These are phyloP conservation scores for Copsychus sechellarum DNA, from an alignment of 2,113 vertebrate species.

Conservation along the genomic window DNA sequence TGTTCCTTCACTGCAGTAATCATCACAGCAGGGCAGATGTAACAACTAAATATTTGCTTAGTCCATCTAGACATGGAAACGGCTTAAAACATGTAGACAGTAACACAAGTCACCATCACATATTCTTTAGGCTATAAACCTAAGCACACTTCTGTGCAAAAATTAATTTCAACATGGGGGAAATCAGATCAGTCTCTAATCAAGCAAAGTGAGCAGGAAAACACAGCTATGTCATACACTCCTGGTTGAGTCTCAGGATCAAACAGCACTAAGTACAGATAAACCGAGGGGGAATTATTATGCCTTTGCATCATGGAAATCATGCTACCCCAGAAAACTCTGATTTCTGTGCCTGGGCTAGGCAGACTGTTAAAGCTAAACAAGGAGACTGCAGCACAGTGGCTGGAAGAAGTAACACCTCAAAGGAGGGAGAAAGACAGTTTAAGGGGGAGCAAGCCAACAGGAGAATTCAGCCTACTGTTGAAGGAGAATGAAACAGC, in stretches of 20 bases:
- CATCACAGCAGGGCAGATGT: background rate
- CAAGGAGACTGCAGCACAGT: background rate
- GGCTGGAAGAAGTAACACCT: background rate
- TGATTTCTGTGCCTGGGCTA: background rate
- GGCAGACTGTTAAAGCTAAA: background rate
- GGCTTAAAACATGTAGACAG: background rate
- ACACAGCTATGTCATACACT: background rate
- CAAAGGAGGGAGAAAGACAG: accelerated
- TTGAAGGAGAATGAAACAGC: background rate
- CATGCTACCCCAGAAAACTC: background rate
- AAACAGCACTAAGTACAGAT: background rate
- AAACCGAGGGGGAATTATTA: background rate
- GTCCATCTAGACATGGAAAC: background rate
- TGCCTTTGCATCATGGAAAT: background rate
- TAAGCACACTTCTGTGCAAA: background rate
- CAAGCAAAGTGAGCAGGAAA: background rate
- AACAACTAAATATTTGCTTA: background rate
- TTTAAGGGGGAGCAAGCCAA: background rate
- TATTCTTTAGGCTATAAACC: background rate
- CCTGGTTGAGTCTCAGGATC: background rate
- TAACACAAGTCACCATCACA: background rate
- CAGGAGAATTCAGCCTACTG: background rate
- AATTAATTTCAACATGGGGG: background rate
- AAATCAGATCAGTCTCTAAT: background rate
- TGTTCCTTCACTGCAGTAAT: background rate